Conservation (phyloP, 2,113 vertebrate genomes). For the Colossoma macropomum region DNA sequence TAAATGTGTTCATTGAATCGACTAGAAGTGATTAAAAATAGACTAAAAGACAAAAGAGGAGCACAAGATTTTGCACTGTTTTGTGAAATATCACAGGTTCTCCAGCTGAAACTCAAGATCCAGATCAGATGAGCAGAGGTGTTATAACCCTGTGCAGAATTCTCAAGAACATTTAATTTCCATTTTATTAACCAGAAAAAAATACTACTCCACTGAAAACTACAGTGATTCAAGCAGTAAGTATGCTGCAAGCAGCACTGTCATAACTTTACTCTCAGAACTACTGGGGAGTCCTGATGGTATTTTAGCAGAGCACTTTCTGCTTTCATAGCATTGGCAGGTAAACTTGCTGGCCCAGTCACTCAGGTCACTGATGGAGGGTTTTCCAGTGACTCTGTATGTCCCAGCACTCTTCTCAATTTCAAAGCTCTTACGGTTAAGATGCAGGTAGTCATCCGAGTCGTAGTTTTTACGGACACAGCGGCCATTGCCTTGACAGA, state of each 20-base stretch:
- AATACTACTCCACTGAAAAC: neutral
- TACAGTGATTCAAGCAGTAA: neutral
- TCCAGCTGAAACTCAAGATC: neutral
- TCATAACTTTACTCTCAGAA: constrained; percentile 56
- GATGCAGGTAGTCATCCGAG: constrained; percentile 84
- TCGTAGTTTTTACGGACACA: constrained; percentile 81
- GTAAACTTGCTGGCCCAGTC: constrained; percentile 67
- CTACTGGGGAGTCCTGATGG: neutral
- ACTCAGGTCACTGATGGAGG: constrained; percentile 58
- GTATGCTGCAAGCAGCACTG: constrained; percentile 15
- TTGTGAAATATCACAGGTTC: neutral
- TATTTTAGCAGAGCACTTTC: constrained; percentile 54
- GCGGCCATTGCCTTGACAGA: constrained; percentile 82
- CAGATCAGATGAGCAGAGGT: too few species aligned
- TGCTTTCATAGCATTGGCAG: constrained; percentile 74
- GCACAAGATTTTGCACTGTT: neutral
- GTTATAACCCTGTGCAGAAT: neutral
- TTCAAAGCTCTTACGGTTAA: constrained; percentile 66
- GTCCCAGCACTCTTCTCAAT: constrained; percentile 54
- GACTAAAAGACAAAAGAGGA: too few species aligned
- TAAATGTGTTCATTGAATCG: too few species aligned
- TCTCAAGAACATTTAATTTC: neutral
- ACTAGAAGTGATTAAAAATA: too few species aligned
- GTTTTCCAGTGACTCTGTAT: constrained; percentile 65
- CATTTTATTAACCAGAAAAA: neutral